A percentile compares a stretch with the other conserved stretches of the same genome.
Evolutionary conservation across 2,888 invertebrate genomes (phyloP).

Genomic region (Beris chalybata): DNA sequence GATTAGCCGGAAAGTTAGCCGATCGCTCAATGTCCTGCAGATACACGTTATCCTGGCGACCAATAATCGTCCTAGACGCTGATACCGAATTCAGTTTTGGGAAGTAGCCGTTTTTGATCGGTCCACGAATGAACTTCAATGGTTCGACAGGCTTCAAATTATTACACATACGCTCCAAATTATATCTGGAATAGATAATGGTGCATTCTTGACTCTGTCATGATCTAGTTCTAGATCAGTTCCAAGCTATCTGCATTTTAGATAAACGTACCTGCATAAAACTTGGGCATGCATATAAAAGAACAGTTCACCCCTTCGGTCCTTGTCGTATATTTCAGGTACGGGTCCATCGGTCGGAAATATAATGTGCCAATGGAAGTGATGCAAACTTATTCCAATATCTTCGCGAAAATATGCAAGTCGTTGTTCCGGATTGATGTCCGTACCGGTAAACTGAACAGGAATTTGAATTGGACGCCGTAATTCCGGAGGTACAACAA

Average conservation of each 20-base stretch:
- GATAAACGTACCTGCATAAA: conserved; percentile 46
- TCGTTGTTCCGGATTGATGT: conserved; percentile 51
- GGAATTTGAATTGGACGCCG: conserved; percentile 46
- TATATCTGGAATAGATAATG: conserved; percentile 30
- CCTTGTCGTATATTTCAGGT: conserved; percentile 44
- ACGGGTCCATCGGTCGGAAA: conserved; percentile 46
- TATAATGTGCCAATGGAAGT: conserved; percentile 56
- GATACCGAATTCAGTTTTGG: conserved; percentile 51
- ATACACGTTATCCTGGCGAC: conserved; percentile 18
- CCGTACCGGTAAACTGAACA: conserved; percentile 49
- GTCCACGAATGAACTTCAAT: neutral
- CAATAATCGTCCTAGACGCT: conserved; percentile 16
- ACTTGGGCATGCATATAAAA: conserved; percentile 56
- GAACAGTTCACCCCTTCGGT: conserved; percentile 54
- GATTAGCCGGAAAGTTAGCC: conserved; percentile 58
- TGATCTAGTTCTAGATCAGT: too few relatives aligned
- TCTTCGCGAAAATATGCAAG: conserved; percentile 54
- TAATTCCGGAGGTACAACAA: conserved; percentile 44
- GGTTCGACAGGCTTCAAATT: conserved; percentile 12
- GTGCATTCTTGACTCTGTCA: too few relatives aligned
- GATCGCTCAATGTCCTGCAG: conserved; percentile 51
- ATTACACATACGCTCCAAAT: conserved; percentile 24
- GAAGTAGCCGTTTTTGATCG: conserved; percentile 23
- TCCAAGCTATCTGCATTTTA: too few relatives aligned
- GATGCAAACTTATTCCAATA: conserved; percentile 51